Evolutionary conservation across 2,113 vertebrate genomes (phyloP).

Genomic region (Hippocampus guttulatus): DNA sequence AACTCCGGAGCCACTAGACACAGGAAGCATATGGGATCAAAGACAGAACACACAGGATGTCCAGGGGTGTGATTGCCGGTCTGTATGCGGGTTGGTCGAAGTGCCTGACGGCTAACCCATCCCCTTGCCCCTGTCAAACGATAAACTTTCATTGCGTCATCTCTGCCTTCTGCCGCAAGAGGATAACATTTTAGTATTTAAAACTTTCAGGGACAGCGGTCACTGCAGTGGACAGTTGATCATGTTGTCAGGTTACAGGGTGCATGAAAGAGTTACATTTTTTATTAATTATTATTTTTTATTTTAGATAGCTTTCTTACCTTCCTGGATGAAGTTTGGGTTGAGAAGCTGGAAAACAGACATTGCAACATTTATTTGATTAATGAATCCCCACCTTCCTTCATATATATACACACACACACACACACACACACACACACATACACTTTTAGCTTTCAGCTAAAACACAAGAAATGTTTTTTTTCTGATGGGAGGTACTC

Average conservation of each 20-base stretch:
- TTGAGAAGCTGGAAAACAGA: slow-evolving; percentile 86
- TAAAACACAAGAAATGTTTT: not conserved
- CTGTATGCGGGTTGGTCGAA: no score
- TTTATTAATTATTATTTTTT: not conserved
- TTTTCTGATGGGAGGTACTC: not conserved
- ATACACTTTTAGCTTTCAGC: not conserved
- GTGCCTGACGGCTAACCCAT: no score
- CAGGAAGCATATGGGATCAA: not conserved
- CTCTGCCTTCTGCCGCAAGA: no score
- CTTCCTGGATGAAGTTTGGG: slow-evolving; percentile 99
- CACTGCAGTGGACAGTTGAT: not conserved
- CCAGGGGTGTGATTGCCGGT: not conserved
- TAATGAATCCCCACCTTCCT: not conserved
- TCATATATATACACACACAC: no score
- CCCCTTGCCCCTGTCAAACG: no score
- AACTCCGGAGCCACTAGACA: slow-evolving; percentile 92
- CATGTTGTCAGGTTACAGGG: not conserved
- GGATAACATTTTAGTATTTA: no score
- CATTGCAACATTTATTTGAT: not conserved
- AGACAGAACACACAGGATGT: not conserved
- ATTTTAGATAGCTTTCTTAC: slow-evolving; percentile 69
- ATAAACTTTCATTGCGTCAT: no score
- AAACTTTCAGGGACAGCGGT: no score
- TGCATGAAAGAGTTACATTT: no score
- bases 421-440: no score